Evolutionary conservation across 2,113 vertebrate species (phyloP).

Genomic region (Pangasianodon gigas): DNA sequence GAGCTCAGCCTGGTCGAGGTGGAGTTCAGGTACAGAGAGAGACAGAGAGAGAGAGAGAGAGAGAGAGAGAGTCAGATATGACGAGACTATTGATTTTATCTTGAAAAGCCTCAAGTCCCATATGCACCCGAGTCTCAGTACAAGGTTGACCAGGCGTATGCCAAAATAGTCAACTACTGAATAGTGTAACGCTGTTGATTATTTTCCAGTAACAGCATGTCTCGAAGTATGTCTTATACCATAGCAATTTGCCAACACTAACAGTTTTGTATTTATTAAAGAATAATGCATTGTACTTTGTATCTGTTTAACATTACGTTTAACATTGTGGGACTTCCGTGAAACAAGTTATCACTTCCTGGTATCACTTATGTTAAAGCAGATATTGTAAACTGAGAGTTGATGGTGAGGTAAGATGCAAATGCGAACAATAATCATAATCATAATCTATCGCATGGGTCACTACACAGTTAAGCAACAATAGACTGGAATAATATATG

Average conservation of each 20-base stretch:
- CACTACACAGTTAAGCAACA: not conserved
- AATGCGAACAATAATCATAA: not conserved
- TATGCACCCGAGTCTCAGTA: not conserved
- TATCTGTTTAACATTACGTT: not conserved
- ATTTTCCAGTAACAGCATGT: not conserved
- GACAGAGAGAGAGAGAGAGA: not conserved
- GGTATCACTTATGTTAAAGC: not conserved
- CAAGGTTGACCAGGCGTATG: not conserved
- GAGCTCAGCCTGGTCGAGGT: slow-evolving; percentile 98
- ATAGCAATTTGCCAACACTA: not conserved
- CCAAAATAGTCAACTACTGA: too few relatives aligned
- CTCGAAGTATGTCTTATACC: not conserved
- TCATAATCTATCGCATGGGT: not conserved
- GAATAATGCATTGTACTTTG: not conserved
- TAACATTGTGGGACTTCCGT: not conserved
- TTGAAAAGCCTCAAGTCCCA: not conserved
- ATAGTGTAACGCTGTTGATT: not conserved
- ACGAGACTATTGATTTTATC: not conserved
- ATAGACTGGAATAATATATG: not conserved
- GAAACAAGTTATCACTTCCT: too few relatives aligned
- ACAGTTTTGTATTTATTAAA: not conserved
- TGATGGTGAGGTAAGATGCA: not conserved
- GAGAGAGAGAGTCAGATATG: not conserved
- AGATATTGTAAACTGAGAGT: not conserved
- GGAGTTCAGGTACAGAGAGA: slow-evolving; percentile 87